Conservation (phyloP, 2,888 invertebrate genomes). For the Drosophila eohydei region DNA sequence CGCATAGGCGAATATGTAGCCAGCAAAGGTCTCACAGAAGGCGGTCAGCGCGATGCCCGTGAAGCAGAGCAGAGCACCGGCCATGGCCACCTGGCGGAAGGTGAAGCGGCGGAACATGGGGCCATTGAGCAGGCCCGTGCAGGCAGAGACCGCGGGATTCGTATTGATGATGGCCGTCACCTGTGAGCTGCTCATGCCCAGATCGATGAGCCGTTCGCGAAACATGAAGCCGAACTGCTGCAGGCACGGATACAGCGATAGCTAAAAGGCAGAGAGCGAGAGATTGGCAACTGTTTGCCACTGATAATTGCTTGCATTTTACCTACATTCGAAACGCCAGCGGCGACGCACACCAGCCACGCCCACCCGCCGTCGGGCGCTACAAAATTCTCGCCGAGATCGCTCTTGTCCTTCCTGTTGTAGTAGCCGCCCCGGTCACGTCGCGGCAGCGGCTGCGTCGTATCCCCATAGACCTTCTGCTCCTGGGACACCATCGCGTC, state of each 20-base stretch:
- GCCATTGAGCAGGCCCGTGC: conserved; percentile 89
- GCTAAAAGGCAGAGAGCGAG: conserved; percentile 83
- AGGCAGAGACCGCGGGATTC: conserved; percentile 89
- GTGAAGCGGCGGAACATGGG: conserved; percentile 89
- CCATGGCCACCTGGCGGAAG: conserved; percentile 89
- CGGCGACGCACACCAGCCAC: conserved; percentile 90
- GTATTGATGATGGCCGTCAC: conserved; percentile 90
- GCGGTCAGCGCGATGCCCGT: conserved; percentile 87
- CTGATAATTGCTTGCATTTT: not conserved
- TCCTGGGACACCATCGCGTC: conserved; percentile 26
- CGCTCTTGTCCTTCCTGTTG: conserved; percentile 79
- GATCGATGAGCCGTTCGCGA: conserved; percentile 87
- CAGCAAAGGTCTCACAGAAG: conserved; percentile 88
- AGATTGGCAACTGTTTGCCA: too few relatives aligned
- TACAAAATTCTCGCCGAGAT: conserved; percentile 86
- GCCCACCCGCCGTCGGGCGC: conserved; percentile 92
- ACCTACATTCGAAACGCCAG: conserved; percentile 90
- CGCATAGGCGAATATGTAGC: conserved; percentile 88
- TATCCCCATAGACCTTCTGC: conserved; percentile 72
- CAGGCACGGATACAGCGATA: conserved; percentile 88
- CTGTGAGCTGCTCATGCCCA: conserved; percentile 88
- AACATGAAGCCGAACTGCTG: conserved; percentile 91
- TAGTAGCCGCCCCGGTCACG: conserved; percentile 47
- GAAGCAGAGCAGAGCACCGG: conserved; percentile 87
- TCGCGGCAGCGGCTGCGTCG: conserved; percentile 71